Conservation (phyloP, 2,113 vertebrate species). For the Lycaon pictus region DNA sequence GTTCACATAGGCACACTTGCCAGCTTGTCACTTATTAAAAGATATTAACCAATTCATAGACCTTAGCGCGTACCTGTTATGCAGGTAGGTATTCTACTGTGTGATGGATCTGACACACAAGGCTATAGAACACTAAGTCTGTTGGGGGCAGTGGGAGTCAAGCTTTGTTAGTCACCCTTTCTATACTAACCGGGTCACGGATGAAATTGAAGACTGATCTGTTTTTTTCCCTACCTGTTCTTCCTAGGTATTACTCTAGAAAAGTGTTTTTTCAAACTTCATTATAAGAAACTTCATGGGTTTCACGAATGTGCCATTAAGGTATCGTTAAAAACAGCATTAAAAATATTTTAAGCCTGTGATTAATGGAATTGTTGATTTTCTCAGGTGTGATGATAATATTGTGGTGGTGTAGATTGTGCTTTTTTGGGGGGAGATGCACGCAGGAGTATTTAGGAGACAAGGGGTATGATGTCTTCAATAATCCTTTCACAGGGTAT, state of each 20-base stretch:
- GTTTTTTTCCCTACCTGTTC: neutral
- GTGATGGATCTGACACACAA: neutral
- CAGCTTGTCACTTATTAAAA: slow-evolving; percentile 8
- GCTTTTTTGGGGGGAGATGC: neutral
- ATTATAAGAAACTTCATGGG: neutral
- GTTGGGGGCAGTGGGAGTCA: neutral
- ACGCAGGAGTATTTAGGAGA: neutral
- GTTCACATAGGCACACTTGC: neutral
- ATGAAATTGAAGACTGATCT: neutral
- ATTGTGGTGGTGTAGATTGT: neutral
- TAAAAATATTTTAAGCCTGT: neutral
- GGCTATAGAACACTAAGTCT: neutral
- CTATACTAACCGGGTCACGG: neutral
- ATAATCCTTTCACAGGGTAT: neutral
- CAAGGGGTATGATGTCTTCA: neutral
- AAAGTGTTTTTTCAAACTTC: slow-evolving; percentile 14
- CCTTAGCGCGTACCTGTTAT: neutral
- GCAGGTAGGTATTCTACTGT: neutral
- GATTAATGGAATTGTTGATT: slow-evolving; percentile 16
- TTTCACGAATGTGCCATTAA: slow-evolving; percentile 7
- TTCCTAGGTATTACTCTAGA: slow-evolving; percentile 13
- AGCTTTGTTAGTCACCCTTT: neutral
- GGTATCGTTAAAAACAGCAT: neutral
- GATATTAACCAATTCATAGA: neutral
- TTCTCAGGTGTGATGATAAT: neutral